Conservation (phyloP, 1,140 invertebrate species). For the Thaumatotibia leucotreta region DNA sequence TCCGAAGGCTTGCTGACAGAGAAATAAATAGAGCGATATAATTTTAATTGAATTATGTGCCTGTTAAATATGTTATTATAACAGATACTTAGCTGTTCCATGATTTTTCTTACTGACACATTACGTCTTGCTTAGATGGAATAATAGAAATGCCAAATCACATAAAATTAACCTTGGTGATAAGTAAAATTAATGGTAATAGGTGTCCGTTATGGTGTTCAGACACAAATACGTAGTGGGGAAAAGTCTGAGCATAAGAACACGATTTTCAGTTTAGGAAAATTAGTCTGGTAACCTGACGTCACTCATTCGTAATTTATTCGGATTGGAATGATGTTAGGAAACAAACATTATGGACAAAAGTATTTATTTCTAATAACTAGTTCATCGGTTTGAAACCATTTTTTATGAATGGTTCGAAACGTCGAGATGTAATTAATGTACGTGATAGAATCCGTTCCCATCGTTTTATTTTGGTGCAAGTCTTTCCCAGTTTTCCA, state of each 20-base stretch:
- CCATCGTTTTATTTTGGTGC: too few species aligned
- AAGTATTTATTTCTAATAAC: too few species aligned
- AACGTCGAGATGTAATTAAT: too few species aligned
- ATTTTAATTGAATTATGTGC: not conserved
- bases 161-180: not conserved
- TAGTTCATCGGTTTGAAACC: too few species aligned
- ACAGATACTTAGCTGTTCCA: too few species aligned
- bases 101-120: not conserved
- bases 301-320: not conserved
- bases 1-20: not conserved
- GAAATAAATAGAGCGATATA: not conserved
- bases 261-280: slow-evolving; percentile 11
- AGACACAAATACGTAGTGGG: not conserved
- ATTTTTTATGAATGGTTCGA: too few species aligned
- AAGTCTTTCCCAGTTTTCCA: too few species aligned
- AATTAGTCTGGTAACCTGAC: not conserved
- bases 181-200: not conserved
- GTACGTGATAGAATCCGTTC: too few species aligned
- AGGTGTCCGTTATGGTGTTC: not conserved
- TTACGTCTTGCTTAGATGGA: too few species aligned
- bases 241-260: not conserved
- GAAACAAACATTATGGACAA: too few species aligned
- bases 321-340: too few species aligned
- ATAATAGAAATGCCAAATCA: not conserved
- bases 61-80: too few species aligned